phyloP scores from a whole-genome alignment of 2,888 invertebrate genomes.

The Troides aeacus region DNA sequence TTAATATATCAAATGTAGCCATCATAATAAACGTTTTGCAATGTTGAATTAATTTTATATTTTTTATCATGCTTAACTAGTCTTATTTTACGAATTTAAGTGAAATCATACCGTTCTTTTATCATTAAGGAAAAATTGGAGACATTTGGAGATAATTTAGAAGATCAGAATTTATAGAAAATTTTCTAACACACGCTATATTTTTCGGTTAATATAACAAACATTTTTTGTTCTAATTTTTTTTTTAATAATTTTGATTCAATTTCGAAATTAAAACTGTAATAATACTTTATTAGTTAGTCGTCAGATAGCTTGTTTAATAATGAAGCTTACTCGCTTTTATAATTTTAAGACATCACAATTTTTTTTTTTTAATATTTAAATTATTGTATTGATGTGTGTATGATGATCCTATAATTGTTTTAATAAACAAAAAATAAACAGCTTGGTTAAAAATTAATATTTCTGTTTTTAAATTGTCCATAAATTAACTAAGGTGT shows the following conservation, averaged over 20 bases:
- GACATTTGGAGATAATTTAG: background rate
- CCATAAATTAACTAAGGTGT: background rate
- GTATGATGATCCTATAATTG: background rate
- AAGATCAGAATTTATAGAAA: too few species aligned
- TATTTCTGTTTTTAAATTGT: background rate
- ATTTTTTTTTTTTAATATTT: background rate
- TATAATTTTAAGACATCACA: background rate
- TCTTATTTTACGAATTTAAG: background rate
- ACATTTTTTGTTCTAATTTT: too few species aligned
- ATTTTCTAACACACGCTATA: too few species aligned
- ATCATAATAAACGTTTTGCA: background rate
- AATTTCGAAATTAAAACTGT: too few species aligned
- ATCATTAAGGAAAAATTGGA: background rate
- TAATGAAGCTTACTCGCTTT: background rate
- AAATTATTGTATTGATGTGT: background rate
- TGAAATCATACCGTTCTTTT: background rate
- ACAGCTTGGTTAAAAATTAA: background rate
- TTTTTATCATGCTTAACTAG: background rate
- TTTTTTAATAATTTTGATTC: too few species aligned
- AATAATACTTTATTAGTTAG: too few species aligned
- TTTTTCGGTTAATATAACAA: too few species aligned
- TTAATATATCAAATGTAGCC: background rate
- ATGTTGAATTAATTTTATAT: background rate
- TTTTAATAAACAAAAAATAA: background rate
- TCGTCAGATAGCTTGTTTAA: background rate